Base-by-base conservation (phyloP, 2,113 vertebrate genomes). In the Lagopus leucura region DNA sequence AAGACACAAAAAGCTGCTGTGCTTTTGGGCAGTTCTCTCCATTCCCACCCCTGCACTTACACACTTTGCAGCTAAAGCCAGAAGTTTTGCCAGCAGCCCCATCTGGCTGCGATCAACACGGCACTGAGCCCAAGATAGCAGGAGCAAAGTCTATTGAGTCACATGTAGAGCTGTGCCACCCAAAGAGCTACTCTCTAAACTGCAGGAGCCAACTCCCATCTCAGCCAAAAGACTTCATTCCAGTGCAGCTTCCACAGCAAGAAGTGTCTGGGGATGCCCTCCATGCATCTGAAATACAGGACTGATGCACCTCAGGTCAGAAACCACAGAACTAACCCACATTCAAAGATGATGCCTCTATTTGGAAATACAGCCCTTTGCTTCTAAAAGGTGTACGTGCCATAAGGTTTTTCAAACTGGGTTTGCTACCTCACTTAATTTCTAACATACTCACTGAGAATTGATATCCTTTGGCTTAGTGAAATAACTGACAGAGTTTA, bases 401-500 rank as follows among this genome's bases (percentile, higher is more conserved):
- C 24, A 30, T 11, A 42, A 54, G 6, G 5, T 50, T 90, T 84
- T 90, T 84, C 55, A 61, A 79, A 73, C 24, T 11, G 72, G 92
- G 74, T 11, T 61, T 75, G n/a, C 25, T 72, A 36, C 36, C 11
- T 47, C 40, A 36, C 50, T 67, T 86, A 10, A 72, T 89, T 93
- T 77, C 40, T 70, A 76, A 84, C 70, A 50, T 30, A 63, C 60
- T 43, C 42, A 43, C 3, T 43, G 42, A 43, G 42, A 43, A 43
- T 43, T 43, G 42, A 43, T 43, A 43, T 43, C 42, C 3, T 43
- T 43, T 43, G 42, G 42, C 15, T 43, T 43, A 43, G 36, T 47
- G 72, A 82, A 91, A 90, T 47, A 90, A 96, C 57, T 34, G 96
- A 80, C 42, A 48, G 64, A 48, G 64, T 78, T 74, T 82, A 66